These are phyloP conservation scores for Zeugodacus cucurbitae DNA, from an alignment of 1,140 invertebrate species.

Conservation along the genomic window DNA sequence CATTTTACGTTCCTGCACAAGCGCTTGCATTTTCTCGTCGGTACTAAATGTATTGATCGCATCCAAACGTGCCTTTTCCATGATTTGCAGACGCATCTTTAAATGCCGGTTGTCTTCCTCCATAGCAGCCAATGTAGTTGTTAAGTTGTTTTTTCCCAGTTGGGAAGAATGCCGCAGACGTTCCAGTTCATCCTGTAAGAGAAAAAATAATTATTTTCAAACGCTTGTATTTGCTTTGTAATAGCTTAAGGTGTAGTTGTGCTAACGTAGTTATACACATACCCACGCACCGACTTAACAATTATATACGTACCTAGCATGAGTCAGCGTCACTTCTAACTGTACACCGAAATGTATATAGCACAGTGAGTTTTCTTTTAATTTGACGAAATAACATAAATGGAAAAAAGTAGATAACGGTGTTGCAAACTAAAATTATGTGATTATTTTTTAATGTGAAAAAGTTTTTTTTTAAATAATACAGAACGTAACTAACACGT, in stretches of 20 bases:
- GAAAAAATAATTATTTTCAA: neutral
- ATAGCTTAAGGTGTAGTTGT: conserved; percentile 4
- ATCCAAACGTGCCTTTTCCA: conserved; percentile 68
- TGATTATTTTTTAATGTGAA: neutral
- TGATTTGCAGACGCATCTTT: conserved; percentile 72
- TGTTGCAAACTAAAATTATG: neutral
- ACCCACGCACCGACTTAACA: neutral
- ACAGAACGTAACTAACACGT: too few relatives aligned
- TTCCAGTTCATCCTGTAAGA: conserved; percentile 71
- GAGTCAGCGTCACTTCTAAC: neutral
- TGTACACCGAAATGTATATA: neutral
- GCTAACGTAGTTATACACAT: neutral
- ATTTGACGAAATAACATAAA: neutral
- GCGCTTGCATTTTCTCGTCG: conserved; percentile 70
- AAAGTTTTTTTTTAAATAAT: too few relatives aligned
- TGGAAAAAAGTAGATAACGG: neutral
- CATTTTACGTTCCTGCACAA: conserved; percentile 72
- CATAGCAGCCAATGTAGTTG: conserved; percentile 69
- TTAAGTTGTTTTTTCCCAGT: conserved; percentile 69
- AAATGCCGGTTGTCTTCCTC: conserved; percentile 73
- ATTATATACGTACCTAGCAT: neutral
- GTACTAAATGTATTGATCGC: conserved; percentile 65
- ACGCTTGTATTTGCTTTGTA: neutral
- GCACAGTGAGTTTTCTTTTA: neutral
- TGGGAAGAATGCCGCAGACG: conserved; percentile 70